Conservation (phyloP, 2,888 invertebrate genomes). For the Melanotus villosus region DNA sequence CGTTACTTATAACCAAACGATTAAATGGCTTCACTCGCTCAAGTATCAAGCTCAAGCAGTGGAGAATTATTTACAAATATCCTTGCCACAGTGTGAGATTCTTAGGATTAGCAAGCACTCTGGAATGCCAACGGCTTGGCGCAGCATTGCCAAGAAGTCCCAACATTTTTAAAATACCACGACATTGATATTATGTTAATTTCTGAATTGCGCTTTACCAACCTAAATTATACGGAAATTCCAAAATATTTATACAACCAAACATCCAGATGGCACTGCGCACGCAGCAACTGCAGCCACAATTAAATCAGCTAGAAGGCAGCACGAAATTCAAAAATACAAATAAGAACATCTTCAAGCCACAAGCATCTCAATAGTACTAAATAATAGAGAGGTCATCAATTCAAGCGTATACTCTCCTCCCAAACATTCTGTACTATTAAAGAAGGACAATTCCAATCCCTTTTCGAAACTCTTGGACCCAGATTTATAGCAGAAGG, state of each 20-base stretch:
- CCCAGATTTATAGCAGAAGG: no score
- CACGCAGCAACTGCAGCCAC: neutral
- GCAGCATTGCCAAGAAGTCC: slow-evolving; percentile 17
- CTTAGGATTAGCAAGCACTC: no score
- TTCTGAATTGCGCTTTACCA: slow-evolving; percentile 15
- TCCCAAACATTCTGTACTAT: neutral
- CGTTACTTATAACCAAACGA: no score
- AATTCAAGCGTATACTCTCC: slow-evolving; percentile 1
- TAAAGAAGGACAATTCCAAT: neutral
- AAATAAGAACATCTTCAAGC: slow-evolving; percentile 15
- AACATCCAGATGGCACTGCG: slow-evolving; percentile 5
- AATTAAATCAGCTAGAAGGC: neutral
- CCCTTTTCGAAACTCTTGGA: no score
- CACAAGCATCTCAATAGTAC: slow-evolving; percentile 11
- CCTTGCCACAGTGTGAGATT: no score
- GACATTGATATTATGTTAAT: slow-evolving; percentile 15
- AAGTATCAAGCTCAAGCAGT: no score
- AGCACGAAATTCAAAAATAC: slow-evolving; percentile 6
- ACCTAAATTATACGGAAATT: neutral
- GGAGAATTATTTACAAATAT: no score
- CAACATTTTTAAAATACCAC: slow-evolving; percentile 11
- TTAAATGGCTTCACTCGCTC: no score
- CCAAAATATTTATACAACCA: slow-evolving; percentile 4
- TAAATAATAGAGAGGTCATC: slow-evolving; percentile 10
- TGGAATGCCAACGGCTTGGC: slow-evolving; percentile 23